These are phyloP conservation scores for Heliconius hermathena DNA, from an alignment of 1,140 invertebrate genomes.

Conservation along the genomic window DNA sequence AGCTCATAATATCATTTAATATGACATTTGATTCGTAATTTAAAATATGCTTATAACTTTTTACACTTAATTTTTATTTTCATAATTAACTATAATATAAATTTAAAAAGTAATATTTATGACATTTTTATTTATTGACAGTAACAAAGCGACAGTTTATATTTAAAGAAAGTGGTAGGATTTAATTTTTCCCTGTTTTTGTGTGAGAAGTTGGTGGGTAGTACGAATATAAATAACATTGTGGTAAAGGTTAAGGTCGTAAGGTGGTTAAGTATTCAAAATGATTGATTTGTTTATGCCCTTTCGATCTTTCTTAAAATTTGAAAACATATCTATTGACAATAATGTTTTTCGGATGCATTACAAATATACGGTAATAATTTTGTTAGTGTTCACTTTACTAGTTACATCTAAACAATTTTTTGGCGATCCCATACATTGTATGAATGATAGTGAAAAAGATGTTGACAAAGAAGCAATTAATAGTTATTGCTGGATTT, in stretches of 20 bases:
- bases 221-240: background rate
- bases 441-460: slow-evolving; percentile 78
- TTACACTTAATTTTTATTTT: too few relatives aligned
- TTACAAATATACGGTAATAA: slow-evolving; percentile 85
- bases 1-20: too few relatives aligned
- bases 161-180: too few relatives aligned
- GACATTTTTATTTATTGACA: too few relatives aligned
- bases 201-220: background rate
- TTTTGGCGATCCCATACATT: slow-evolving; percentile 87
- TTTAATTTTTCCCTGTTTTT: background rate
- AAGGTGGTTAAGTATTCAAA: background rate
- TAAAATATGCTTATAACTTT: too few relatives aligned
- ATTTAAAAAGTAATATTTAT: too few relatives aligned
- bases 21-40: too few relatives aligned
- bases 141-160: too few relatives aligned
- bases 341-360: slow-evolving; percentile 86
- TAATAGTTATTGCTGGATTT: slow-evolving; percentile 90
- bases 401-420: slow-evolving; percentile 87
- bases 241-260: background rate
- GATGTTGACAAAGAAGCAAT: slow-evolving; percentile 82
- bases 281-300: slow-evolving; percentile 40
- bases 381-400: slow-evolving; percentile 85
- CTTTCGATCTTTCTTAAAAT: slow-evolving; percentile 80
- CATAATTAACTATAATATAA: too few relatives aligned
- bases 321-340: slow-evolving; percentile 84